phyloP scores from a whole-genome alignment of 1,140 invertebrate genomes.

The Sminthurides bifidus region DNA sequence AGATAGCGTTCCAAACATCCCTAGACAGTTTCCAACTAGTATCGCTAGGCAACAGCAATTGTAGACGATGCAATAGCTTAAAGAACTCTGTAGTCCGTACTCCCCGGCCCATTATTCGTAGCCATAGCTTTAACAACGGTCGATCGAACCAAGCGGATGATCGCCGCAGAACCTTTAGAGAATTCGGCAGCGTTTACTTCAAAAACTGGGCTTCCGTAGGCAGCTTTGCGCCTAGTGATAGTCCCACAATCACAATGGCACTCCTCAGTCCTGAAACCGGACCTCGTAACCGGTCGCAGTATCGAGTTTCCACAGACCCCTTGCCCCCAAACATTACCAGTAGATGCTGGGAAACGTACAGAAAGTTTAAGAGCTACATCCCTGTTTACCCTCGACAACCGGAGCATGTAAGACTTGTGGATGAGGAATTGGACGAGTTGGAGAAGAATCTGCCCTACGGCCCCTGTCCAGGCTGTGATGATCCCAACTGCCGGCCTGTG shows the following conservation, averaged over 20 bases:
- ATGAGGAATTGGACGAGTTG: not conserved
- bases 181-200: no score
- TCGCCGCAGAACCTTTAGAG: no score
- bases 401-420: not conserved
- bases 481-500: no score
- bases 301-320: not conserved
- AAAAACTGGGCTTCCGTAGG: not conserved
- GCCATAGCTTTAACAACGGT: no score
- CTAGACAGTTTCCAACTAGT: no score
- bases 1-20: no score
- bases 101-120: no score
- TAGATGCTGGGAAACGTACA: not conserved
- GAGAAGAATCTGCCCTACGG: not conserved
- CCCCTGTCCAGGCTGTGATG: no score
- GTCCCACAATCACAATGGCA: conserved; percentile 10
- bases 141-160: no score
- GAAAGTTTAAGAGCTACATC: not conserved
- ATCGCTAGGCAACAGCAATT: no score
- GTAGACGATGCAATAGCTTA: no score
- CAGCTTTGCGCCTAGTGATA: conserved; percentile 8
- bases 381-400: not conserved
- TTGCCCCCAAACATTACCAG: not conserved
- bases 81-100: no score
- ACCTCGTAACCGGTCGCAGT: not conserved
- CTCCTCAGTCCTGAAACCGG: not conserved